Base-by-base conservation (phyloP, 2,113 vertebrate species). In the Tachysurus fulvidraco region DNA sequence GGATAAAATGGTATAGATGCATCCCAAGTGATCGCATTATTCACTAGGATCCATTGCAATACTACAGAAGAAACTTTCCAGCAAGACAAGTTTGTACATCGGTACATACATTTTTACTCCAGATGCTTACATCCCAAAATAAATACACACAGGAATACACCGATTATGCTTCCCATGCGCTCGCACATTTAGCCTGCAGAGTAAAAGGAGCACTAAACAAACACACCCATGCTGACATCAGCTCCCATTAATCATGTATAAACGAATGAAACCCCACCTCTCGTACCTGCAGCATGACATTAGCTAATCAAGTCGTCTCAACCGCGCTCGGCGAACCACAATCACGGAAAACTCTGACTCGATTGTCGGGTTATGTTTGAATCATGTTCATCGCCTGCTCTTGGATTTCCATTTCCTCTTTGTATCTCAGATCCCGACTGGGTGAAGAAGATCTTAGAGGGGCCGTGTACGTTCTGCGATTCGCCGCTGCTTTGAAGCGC, bases 391-490 rank as follows among this genome's bases (percentile, higher is more conserved):
- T 79, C 46, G 2, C 55, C 57, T 85, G 46, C 57, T 62, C 50
- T 78, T 88, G 21, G 57, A 74, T 85, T 85, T 85, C 57, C 54
- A 57, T 23, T 55, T 52, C 41, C 62, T 74, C 77, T 85, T 59
- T 82, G 44, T 85, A 41, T 71, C 16, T 91, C 95, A 99, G 98
- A 99, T 90, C 97, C 98, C 13, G 97, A 97, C 67, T 99, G 98
- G 98, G 97, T 99, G 87, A 97, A 95, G 96, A 96, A 96, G 93
- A 91, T 99, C 1, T 93, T 99, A 84, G 95, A 97, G 76, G 96
- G 96, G 57, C 96, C 97, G 36, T 99, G 98, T 90, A 96, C 95
- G 0, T 96, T 98, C 92, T 99, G 98, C 23, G 98, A 99, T 88
- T 98, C 97, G 21, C 98, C 98, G 0, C 94, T 99, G 91, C 96